These are phyloP conservation scores for Oryzias curvinotus DNA, from an alignment of 2,113 vertebrate species.

Conservation along the genomic window DNA sequence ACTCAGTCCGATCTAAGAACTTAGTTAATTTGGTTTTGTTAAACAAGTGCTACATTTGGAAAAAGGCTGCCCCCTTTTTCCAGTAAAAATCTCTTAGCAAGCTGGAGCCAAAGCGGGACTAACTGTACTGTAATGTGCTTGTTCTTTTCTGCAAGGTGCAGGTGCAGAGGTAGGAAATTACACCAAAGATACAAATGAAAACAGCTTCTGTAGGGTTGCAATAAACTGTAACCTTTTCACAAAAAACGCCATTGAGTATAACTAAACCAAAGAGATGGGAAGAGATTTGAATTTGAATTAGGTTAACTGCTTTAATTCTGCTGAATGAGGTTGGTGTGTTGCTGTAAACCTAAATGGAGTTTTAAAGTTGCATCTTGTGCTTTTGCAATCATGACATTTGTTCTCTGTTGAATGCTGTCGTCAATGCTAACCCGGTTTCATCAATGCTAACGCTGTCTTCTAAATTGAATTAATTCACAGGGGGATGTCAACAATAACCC, in stretches of 20 bases:
- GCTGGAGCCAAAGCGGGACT: too few relatives aligned
- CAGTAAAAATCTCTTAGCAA: too few relatives aligned
- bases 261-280: constrained; percentile 46
- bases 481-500: constrained; percentile 70
- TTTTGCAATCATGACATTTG: constrained; percentile 72
- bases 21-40: too few relatives aligned
- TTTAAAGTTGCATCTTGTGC: constrained; percentile 49
- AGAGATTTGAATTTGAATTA: constrained; percentile 52
- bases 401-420: constrained; percentile 71
- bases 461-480: constrained; percentile 71
- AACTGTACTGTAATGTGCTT: neutral
- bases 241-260: constrained; percentile 46
- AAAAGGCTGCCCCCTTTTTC: too few relatives aligned
- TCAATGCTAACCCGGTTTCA: constrained; percentile 70
- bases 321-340: constrained; percentile 58
- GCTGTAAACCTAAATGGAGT: constrained; percentile 52
- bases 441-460: constrained; percentile 60
- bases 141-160: constrained; percentile 35
- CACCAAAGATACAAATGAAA: constrained; percentile 9
- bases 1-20: too few relatives aligned
- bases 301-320: constrained; percentile 36
- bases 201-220: constrained; percentile 3
- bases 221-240: constrained; percentile 33
- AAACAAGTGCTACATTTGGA: too few relatives aligned
- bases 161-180: constrained; percentile 17